These are phyloP conservation scores for Paracanthobrama guichenoti DNA, from an alignment of 2,113 vertebrate genomes.

Conservation along the genomic window DNA sequence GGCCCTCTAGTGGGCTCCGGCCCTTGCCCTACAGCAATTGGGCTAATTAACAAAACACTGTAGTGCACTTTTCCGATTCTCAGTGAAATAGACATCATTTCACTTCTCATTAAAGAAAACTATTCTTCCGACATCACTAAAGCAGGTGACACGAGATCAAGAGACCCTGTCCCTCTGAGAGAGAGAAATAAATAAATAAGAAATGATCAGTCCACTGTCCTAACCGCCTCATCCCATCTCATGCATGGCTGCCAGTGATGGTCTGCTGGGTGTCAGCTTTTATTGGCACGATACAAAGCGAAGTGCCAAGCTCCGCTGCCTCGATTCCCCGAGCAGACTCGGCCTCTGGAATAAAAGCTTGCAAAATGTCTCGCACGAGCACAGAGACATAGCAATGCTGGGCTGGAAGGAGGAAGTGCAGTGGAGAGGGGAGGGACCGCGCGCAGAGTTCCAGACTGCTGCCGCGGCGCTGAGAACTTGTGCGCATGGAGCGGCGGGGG, in stretches of 20 bases:
- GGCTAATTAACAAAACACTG: neutral
- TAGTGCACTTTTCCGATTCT: neutral
- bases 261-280: constrained; percentile 79
- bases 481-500: constrained; percentile 86
- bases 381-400: constrained; percentile 80
- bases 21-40: neutral
- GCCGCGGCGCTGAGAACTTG: constrained; percentile 79
- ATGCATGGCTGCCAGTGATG: constrained; percentile 83
- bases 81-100: neutral
- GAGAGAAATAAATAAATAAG: constrained; percentile 80
- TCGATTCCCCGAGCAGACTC: constrained; percentile 70
- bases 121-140: constrained; percentile 46
- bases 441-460: constrained; percentile 81
- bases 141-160: constrained; percentile 70
- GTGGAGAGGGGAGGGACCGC: constrained; percentile 85
- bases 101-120: neutral
- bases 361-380: constrained; percentile 74
- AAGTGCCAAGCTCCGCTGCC: constrained; percentile 73
- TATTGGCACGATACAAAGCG: constrained; percentile 80
- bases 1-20: constrained; percentile 9
- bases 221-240: constrained; percentile 79
- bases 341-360: constrained; percentile 81
- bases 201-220: constrained; percentile 76
- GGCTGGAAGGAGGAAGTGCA: constrained; percentile 91
- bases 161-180: constrained; percentile 61